These are phyloP conservation scores for Drosophila simulans DNA, from an alignment of 1,140 invertebrate genomes.

Conservation along the genomic window DNA sequence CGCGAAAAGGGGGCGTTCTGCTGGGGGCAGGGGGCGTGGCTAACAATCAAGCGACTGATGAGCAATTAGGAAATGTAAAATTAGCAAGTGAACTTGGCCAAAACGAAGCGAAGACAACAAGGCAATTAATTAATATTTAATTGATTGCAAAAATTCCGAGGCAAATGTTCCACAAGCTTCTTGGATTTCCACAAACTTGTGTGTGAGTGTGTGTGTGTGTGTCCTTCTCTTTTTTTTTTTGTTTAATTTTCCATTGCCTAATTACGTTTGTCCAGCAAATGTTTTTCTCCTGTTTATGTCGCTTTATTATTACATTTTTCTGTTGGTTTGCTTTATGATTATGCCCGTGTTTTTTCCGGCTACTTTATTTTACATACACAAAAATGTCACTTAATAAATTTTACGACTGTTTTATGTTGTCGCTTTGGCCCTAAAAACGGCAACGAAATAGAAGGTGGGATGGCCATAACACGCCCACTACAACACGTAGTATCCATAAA, in stretches of 20 bases:
- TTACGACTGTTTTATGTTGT: slow-evolving; percentile 83
- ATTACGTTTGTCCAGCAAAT: slow-evolving; percentile 73
- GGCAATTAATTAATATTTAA: slow-evolving; percentile 80
- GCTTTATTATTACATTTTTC: slow-evolving; percentile 39
- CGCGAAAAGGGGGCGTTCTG: not conserved
- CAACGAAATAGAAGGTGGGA: slow-evolving; percentile 32
- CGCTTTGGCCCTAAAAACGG: slow-evolving; percentile 68
- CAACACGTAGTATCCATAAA: slow-evolving; percentile 78
- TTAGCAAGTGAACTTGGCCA: slow-evolving; percentile 28
- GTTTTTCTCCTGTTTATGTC: slow-evolving; percentile 49
- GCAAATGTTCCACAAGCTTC: not conserved
- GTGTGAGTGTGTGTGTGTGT: not conserved
- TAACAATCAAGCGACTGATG: slow-evolving; percentile 67
- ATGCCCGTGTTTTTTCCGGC: slow-evolving; percentile 7
- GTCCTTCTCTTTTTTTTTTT: slow-evolving; percentile 7
- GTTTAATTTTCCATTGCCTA: slow-evolving; percentile 15
- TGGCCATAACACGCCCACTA: slow-evolving; percentile 71
- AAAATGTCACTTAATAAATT: slow-evolving; percentile 83
- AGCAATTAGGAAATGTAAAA: slow-evolving; percentile 74
- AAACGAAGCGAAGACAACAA: slow-evolving; percentile 6
- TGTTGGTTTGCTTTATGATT: slow-evolving; percentile 37
- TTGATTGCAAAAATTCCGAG: slow-evolving; percentile 61
- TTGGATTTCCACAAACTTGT: not conserved
- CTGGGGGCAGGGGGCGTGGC: not conserved
- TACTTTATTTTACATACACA: slow-evolving; percentile 42